Percentiles rank a stretch among this genome's conserved stretches.
phyloP scores from a whole-genome alignment of 2,113 vertebrate species.

The Xyrauchen texanus region DNA sequence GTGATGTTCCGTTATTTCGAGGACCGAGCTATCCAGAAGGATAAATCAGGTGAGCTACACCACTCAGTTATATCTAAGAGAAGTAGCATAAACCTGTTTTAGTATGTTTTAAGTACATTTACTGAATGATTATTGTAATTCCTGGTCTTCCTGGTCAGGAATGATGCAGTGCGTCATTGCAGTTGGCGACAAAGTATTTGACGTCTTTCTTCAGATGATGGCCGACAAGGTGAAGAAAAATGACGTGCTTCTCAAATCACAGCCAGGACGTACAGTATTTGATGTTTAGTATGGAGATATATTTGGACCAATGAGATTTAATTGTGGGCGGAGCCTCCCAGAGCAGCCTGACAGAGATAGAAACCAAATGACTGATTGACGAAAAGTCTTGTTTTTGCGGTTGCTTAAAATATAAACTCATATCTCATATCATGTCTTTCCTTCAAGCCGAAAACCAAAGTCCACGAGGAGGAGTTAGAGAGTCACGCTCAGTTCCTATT shows the following conservation, averaged over 20 bases:
- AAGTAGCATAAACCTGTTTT: too few species aligned
- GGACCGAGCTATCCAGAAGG: slow-evolving; percentile 97
- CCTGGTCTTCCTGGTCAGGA: slow-evolving; percentile 68
- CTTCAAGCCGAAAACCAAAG: slow-evolving; percentile 91
- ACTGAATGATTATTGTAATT: too few species aligned
- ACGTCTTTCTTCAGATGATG: slow-evolving; percentile 97
- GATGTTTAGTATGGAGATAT: too few species aligned
- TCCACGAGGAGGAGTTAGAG: slow-evolving; percentile 93
- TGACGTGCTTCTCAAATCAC: too few species aligned
- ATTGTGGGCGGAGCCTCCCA: too few species aligned
- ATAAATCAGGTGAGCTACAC: slow-evolving; percentile 87
- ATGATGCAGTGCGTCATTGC: slow-evolving; percentile 99
- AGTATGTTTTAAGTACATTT: too few species aligned
- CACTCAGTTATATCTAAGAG: background rate
- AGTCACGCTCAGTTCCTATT: slow-evolving; percentile 93
- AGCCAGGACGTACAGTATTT: too few species aligned
- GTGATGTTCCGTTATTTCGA: slow-evolving; percentile 99
- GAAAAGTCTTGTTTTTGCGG: too few species aligned
- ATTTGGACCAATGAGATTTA: too few species aligned
- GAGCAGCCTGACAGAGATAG: too few species aligned
- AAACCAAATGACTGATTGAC: too few species aligned
- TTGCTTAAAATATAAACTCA: too few species aligned
- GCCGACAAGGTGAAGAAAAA: slow-evolving; percentile 86
- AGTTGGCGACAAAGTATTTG: slow-evolving; percentile 96
- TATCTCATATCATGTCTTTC: background rate